Conservation (phyloP, 2,888 invertebrate genomes). For the Sericinus montela region DNA sequence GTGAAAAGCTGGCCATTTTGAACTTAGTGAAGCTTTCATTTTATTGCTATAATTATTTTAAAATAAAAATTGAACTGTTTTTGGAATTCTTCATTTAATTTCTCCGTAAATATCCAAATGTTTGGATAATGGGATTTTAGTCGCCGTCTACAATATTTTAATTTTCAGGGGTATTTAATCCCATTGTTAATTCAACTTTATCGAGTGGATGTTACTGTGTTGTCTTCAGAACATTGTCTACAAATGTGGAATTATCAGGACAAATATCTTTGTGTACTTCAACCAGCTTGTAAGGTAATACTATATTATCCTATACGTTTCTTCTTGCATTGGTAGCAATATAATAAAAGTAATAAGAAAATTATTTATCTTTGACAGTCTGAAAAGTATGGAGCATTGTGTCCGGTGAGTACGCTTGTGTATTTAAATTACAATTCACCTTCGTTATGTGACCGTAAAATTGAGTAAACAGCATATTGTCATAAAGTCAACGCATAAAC, state of each 20-base stretch:
- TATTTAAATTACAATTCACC: neutral
- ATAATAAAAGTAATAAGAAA: neutral
- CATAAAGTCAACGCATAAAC: neutral
- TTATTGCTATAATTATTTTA: no score
- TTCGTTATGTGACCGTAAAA: neutral
- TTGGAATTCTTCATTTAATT: no score
- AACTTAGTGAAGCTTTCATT: no score
- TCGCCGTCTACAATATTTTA: no score
- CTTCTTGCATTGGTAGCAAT: no score
- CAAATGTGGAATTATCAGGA: slow-evolving; percentile 47
- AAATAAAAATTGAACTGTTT: no score
- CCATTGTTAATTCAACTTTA: slow-evolving; percentile 51
- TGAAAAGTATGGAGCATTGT: slow-evolving; percentile 53
- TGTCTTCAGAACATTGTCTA: slow-evolving; percentile 40
- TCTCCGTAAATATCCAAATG: no score
- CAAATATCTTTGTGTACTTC: slow-evolving; percentile 53
- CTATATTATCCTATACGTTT: neutral
- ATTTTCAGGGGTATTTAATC: slow-evolving; percentile 55
- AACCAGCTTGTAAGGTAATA: slow-evolving; percentile 54
- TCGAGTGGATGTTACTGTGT: slow-evolving; percentile 40
- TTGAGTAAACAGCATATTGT: neutral
- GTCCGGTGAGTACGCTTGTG: slow-evolving; percentile 52
- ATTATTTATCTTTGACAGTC: slow-evolving; percentile 44
- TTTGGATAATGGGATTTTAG: no score
- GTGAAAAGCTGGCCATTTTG: no score